Evolutionary conservation across 2,888 invertebrate genomes (phyloP).

Genomic region (Drosophila prostipennis): DNA sequence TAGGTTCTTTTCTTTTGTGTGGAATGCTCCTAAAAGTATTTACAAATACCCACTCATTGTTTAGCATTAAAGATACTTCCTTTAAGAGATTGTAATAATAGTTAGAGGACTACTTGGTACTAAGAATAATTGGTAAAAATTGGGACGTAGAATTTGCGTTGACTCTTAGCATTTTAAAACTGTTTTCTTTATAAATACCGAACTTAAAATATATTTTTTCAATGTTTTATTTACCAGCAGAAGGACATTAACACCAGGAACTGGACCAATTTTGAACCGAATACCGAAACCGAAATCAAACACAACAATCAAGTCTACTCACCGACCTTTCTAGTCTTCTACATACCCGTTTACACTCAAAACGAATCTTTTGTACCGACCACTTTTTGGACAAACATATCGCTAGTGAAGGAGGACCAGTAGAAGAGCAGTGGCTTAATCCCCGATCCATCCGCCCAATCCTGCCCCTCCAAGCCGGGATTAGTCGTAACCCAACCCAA

Average conservation of each 20-base stretch:
- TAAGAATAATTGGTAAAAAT: too few relatives aligned
- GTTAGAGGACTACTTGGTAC: too few relatives aligned
- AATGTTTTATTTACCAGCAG: constrained; percentile 7
- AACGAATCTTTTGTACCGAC: constrained; percentile 43
- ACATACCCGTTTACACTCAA: constrained; percentile 21
- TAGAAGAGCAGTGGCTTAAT: neutral
- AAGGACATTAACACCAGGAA: constrained; percentile 47
- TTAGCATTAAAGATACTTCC: too few relatives aligned
- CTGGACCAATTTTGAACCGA: constrained; percentile 68
- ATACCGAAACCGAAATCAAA: constrained; percentile 47
- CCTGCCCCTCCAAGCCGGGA: constrained; percentile 5
- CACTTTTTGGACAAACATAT: constrained; percentile 44
- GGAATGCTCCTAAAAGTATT: neutral
- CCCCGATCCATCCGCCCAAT: constrained; percentile 18
- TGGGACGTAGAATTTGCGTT: too few relatives aligned
- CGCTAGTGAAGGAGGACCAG: constrained; percentile 7
- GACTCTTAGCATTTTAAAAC: too few relatives aligned
- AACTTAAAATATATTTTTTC: too few relatives aligned
- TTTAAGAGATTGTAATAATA: too few relatives aligned
- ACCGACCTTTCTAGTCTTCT: constrained; percentile 65
- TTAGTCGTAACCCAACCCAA: neutral
- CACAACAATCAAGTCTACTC: constrained; percentile 58
- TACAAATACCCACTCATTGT: neutral
- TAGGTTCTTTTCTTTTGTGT: constrained; percentile 11
- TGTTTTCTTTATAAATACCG: too few relatives aligned